Percentiles rank a stretch among this genome's conserved stretches.
Evolutionary conservation across 92 coral and sea anemone genomes (phyloP).

Genomic region (Umimayanthus kanabou): DNA sequence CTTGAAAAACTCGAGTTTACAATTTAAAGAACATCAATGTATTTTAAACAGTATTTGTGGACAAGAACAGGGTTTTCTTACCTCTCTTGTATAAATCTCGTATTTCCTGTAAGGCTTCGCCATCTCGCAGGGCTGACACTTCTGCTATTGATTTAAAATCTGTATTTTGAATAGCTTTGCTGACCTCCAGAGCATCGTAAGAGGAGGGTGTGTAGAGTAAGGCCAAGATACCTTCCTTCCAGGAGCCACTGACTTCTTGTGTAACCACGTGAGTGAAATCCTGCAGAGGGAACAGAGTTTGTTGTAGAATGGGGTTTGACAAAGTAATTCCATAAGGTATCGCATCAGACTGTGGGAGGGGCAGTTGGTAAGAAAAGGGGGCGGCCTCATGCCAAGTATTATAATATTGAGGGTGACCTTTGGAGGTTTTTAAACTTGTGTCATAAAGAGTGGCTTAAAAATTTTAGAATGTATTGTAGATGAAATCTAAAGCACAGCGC

Average conservation of each 20-base stretch:
- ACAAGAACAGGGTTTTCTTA: not conserved
- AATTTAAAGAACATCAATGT: no score
- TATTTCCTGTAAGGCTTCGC: not conserved
- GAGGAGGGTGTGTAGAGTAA: not conserved
- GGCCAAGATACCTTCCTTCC: slow-evolving; percentile 11
- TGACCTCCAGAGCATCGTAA: slow-evolving; percentile 16
- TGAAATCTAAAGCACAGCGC: not conserved
- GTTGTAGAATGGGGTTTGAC: not conserved
- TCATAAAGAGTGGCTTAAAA: not conserved
- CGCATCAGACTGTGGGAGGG: not conserved
- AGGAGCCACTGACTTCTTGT: slow-evolving; percentile 4
- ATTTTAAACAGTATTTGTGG: no score
- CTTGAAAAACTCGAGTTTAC: no score
- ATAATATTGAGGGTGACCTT: no score
- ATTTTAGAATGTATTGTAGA: not conserved
- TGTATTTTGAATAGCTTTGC: slow-evolving; percentile 2
- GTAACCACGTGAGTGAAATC: not conserved
- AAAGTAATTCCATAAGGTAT: not conserved
- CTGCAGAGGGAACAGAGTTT: not conserved
- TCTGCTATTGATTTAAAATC: not conserved
- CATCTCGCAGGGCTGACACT: not conserved
- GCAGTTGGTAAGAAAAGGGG: no score
- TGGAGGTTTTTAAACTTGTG: not conserved
- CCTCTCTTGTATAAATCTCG: slow-evolving; percentile 7
- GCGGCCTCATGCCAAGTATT: no score